phyloP scores from a whole-genome alignment of 2,888 invertebrate species.

The Scaptomyza parva region DNA sequence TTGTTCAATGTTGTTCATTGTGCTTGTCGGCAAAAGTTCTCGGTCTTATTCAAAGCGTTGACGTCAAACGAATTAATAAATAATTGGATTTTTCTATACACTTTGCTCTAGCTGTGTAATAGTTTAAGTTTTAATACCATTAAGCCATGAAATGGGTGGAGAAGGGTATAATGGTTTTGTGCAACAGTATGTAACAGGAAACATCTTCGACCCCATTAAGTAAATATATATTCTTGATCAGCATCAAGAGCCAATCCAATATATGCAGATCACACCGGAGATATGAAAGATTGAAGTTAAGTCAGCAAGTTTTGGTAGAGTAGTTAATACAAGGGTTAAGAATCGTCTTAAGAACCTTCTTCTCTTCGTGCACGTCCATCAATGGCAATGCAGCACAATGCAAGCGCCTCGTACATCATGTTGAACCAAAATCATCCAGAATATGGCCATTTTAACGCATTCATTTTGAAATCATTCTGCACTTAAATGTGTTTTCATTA shows the following conservation, averaged over 20 bases:
- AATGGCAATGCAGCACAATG: neutral
- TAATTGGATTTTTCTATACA: conserved; percentile 57
- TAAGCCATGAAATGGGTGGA: no score
- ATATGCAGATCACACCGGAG: no score
- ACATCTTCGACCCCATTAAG: no score
- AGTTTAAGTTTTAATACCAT: no score
- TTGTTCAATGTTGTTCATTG: neutral
- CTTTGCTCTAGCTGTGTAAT: neutral
- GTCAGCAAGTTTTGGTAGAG: no score
- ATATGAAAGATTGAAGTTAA: no score
- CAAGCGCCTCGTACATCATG: neutral
- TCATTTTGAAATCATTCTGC: neutral
- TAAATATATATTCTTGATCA: no score
- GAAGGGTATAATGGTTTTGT: no score
- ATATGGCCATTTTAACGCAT: neutral
- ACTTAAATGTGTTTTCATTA: neutral
- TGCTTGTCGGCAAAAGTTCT: neutral
- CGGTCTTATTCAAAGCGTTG: conserved; percentile 25
- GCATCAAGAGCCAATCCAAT: no score
- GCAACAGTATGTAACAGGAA: no score
- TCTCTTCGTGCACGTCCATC: neutral
- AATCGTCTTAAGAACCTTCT: no score
- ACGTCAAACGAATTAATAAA: conserved; percentile 60
- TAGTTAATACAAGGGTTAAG: no score
- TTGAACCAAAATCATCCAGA: neutral